Evolutionary conservation across 2,113 vertebrate species (phyloP), one percentile per base, ranked within the genome.

Genomic region (Sakesphorus luctuosus): DNA sequence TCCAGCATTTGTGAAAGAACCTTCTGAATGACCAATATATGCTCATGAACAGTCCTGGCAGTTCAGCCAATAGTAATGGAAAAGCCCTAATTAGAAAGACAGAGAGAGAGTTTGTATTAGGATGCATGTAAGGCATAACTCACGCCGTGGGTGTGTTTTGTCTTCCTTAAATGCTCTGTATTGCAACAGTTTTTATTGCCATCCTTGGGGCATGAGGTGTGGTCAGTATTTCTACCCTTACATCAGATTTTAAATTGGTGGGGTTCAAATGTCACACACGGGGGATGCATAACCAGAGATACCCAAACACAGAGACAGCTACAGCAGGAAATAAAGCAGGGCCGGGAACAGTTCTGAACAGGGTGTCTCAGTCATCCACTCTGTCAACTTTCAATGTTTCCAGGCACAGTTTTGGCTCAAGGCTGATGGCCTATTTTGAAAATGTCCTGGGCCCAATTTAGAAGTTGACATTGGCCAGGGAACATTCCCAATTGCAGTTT

Each of bases 361-460:
- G 6, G 1, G 0, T 29, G 8, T 23, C 26, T 77, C 23, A 16
- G 15, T 33, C 31, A 50, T 69, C 17, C 47, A 28, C 2, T 0
- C 3, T 28, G 12, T 24, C 76, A 76, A 52, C 28, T 38, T 61
- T 13, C 3, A 19, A 43, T 4, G 2, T 56, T 90, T 55, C 35
- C 49, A 79, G 58, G 29, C 23, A 75, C 12, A 47, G 18, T 44
- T 86, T 46, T 82, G 66, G 72, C 23, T 44, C 10, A 56, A 52
- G 18, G 23, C 29, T 68, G 53, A 35, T 24, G 86, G 40, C 6
- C 8, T 19, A 58, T 38, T 36, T 55, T 56, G 19, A 18, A 80
- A 72, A 83, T 47, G 8, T 72, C 43, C 62, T 89, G 67, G 35
- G 15, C 18, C 7, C n/a, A 0, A 0, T 63, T 90, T 44, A 92